Evolutionary conservation across 1,140 invertebrate species (phyloP).

Genomic region (Drosophila paulistorum): DNA sequence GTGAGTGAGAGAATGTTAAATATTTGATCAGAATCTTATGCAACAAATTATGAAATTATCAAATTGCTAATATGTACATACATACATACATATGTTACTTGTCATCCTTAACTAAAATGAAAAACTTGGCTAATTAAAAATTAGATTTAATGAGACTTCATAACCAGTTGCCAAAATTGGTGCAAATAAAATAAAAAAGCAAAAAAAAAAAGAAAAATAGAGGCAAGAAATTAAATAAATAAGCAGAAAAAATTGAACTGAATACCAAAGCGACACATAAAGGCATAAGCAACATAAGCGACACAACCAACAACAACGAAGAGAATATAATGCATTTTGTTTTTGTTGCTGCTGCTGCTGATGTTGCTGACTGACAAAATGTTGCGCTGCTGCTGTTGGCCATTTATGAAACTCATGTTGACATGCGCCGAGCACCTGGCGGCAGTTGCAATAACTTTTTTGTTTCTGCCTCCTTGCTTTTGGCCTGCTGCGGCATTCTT

Average conservation of each 20-base stretch:
- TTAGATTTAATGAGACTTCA: constrained; percentile 80
- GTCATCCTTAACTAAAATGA: background rate
- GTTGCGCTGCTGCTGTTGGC: constrained; percentile 57
- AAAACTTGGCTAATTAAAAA: constrained; percentile 71
- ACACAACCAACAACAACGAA: constrained; percentile 33
- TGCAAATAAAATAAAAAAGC: constrained; percentile 44
- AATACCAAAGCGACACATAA: constrained; percentile 75
- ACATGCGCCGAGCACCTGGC: constrained; percentile 74
- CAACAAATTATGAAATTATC: constrained; percentile 14
- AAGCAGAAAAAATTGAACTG: constrained; percentile 73
- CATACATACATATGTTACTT: too few species aligned
- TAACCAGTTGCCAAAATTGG: constrained; percentile 78
- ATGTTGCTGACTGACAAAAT: constrained; percentile 56
- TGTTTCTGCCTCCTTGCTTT: constrained; percentile 45
- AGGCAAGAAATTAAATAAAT: constrained; percentile 52
- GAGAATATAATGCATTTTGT: constrained; percentile 73
- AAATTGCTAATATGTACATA: background rate
- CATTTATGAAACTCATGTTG: constrained; percentile 80
- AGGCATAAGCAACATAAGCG: constrained; percentile 64
- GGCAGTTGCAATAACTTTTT: constrained; percentile 72
- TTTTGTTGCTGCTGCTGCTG: constrained; percentile 54
- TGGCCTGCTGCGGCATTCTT: constrained; percentile 70
- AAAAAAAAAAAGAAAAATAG: constrained; percentile 43
- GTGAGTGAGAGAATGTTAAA: constrained; percentile 2
- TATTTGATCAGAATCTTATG: constrained; percentile 4